These are phyloP conservation scores for Agriopis leucophaearia DNA, from an alignment of 2,888 invertebrate genomes.

Conservation along the genomic window DNA sequence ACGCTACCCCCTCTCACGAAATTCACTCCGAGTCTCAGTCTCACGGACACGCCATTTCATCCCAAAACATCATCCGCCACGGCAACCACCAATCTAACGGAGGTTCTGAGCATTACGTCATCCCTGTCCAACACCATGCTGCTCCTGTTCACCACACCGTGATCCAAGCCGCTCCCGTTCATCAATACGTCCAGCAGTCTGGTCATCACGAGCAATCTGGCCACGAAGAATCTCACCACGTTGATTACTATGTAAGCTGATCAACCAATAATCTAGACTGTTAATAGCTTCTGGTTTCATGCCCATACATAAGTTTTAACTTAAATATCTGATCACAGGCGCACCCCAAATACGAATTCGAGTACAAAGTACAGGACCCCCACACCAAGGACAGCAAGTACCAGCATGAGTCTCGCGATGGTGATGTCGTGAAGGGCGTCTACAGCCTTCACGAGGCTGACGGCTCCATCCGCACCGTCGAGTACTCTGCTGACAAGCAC, in stretches of 20 bases:
- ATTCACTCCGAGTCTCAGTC: constrained; percentile 36
- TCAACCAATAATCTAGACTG: neutral
- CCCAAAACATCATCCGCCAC: constrained; percentile 52
- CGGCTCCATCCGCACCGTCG: constrained; percentile 66
- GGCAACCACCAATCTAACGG: constrained; percentile 42
- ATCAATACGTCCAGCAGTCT: constrained; percentile 42
- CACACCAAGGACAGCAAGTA: constrained; percentile 86
- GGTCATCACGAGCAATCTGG: constrained; percentile 38
- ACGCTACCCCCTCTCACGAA: constrained; percentile 41
- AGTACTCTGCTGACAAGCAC: constrained; percentile 81
- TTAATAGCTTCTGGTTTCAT: neutral
- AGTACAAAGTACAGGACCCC: constrained; percentile 83
- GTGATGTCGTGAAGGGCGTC: constrained; percentile 83
- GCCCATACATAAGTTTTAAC: neutral
- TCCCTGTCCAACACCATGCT: constrained; percentile 49
- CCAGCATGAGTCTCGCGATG: constrained; percentile 83
- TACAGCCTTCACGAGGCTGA: constrained; percentile 67
- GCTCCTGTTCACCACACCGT: constrained; percentile 54
- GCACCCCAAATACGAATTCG: constrained; percentile 83
- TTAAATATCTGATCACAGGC: constrained; percentile 56
- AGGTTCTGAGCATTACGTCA: constrained; percentile 48
- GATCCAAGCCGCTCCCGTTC: constrained; percentile 53
- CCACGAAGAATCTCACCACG: constrained; percentile 52
- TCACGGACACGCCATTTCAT: constrained; percentile 47
- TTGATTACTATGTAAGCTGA: constrained; percentile 65